Evolutionary conservation across 1,140 invertebrate species (phyloP).

Genomic region (Propsilocerus akamusi): DNA sequence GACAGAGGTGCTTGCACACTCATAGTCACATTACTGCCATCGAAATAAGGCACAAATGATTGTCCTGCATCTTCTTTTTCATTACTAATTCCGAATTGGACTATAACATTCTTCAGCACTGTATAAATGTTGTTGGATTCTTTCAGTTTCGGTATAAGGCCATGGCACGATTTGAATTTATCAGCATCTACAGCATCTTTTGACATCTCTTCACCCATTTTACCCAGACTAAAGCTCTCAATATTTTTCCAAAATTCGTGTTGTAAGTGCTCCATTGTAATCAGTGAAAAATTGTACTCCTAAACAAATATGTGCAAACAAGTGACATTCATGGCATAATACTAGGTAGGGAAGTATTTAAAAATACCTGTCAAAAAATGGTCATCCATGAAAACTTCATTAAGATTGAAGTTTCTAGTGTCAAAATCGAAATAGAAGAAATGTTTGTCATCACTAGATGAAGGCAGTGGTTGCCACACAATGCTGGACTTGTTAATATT

Average conservation of each 20-base stretch:
- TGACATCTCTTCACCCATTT: not conserved
- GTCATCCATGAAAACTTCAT: not conserved
- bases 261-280: not conserved
- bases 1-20: not conserved
- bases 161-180: not conserved
- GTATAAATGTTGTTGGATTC: not conserved
- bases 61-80: not conserved
- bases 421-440: not conserved
- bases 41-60: not conserved
- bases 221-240: not conserved
- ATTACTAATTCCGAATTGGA: not conserved
- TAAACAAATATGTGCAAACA: too few species aligned
- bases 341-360: not conserved
- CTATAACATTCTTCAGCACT: not conserved
- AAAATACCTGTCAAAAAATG: not conserved
- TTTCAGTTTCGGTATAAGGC: not conserved
- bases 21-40: not conserved
- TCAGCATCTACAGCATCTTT: not conserved
- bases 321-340: too few species aligned
- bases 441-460: too few species aligned
- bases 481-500: not conserved
- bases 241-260: not conserved
- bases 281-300: not conserved
- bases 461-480: not conserved
- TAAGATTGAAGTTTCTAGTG: not conserved